Percentiles rank a stretch among this genome's conserved stretches.
Evolutionary conservation across 2,888 invertebrate genomes (phyloP).

Genomic region (Drosophila phalerata): DNA sequence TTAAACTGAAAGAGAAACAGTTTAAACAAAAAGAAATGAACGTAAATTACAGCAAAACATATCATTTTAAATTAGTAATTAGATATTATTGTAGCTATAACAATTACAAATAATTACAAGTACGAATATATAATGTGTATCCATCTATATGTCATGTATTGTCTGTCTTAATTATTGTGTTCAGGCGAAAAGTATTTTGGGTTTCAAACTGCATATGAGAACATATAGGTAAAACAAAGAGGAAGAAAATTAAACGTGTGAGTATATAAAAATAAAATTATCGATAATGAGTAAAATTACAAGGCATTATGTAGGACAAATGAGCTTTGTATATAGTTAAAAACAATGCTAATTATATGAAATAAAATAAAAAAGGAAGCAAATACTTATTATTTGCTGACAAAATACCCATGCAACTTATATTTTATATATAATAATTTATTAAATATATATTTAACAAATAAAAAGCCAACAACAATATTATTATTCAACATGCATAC

Average conservation of each 20-base stretch:
- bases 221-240: slow-evolving; percentile 71
- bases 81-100: slow-evolving; percentile 53
- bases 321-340: slow-evolving; percentile 77
- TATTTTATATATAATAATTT: slow-evolving; percentile 61
- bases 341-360: slow-evolving; percentile 13
- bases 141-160: slow-evolving; percentile 31
- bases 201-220: slow-evolving; percentile 79
- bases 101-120: slow-evolving; percentile 24
- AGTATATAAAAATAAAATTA: slow-evolving; percentile 26
- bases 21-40: slow-evolving; percentile 39
- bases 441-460: slow-evolving; percentile 38
- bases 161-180: slow-evolving; percentile 42
- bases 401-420: slow-evolving; percentile 38
- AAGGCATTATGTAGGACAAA: slow-evolving; percentile 57
- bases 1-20: slow-evolving; percentile 42
- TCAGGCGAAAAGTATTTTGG: slow-evolving; percentile 54
- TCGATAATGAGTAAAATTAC: slow-evolving; percentile 11
- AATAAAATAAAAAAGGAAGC: slow-evolving; percentile 10
- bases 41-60: slow-evolving; percentile 73
- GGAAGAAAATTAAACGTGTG: slow-evolving; percentile 5
- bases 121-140: slow-evolving; percentile 18
- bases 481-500: slow-evolving; percentile 54
- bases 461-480: slow-evolving; percentile 54
- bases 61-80: slow-evolving; percentile 78
- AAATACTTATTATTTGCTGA: slow-evolving; percentile 44